Percentiles rank a stretch among this genome's conserved stretches.
phyloP scores from a whole-genome alignment of 2,113 vertebrate genomes.

The Enhydra lutris region DNA sequence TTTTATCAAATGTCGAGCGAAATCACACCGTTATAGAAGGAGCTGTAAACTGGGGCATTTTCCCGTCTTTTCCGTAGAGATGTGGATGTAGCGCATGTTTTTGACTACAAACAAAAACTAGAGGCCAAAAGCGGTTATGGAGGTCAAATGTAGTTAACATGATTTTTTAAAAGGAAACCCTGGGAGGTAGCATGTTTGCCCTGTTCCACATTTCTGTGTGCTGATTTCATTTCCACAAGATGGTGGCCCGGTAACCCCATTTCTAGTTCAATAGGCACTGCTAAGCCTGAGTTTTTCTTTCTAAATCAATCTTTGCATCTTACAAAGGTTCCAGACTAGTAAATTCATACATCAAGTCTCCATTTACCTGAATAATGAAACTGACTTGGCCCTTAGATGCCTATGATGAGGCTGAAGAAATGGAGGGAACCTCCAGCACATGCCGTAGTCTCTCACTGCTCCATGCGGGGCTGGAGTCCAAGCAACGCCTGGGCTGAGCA shows the following conservation, averaged over 20 bases:
- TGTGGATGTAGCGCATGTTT: neutral
- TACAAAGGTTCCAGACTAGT: conserved; percentile 1
- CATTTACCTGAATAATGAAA: conserved; percentile 13
- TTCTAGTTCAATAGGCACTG: conserved; percentile 30
- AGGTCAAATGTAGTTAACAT: conserved; percentile 32
- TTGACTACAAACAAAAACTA: neutral
- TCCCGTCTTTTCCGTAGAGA: neutral
- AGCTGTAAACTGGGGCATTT: neutral
- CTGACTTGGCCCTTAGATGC: neutral
- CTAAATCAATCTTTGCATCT: conserved; percentile 4
- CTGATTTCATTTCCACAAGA: conserved; percentile 55
- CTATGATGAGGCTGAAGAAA: neutral
- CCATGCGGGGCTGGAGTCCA: neutral
- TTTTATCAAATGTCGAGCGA: neutral
- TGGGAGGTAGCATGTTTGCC: neutral
- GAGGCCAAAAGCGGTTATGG: neutral
- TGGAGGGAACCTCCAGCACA: neutral
- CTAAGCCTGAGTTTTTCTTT: neutral
- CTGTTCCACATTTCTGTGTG: neutral
- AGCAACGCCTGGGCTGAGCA: neutral
- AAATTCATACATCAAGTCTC: neutral
- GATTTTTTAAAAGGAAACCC: conserved; percentile 18
- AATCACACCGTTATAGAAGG: neutral
- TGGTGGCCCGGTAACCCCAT: conserved; percentile 54
- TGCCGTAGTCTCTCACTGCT: neutral